Conservation (phyloP, 2,888 invertebrate species). For the Pyrrhia umbra region DNA sequence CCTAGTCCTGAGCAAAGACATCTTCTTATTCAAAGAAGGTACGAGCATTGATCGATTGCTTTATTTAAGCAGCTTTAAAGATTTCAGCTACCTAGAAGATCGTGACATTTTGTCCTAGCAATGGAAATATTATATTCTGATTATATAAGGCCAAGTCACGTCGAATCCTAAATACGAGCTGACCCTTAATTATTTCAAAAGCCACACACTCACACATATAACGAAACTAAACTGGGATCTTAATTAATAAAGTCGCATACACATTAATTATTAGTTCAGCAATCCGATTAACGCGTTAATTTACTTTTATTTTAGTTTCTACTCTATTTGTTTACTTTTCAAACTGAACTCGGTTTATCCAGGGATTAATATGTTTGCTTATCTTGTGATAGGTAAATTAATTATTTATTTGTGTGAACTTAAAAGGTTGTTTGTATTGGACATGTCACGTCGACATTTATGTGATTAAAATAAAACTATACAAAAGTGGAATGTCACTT, state of each 20-base stretch:
- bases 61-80: no score
- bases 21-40: no score
- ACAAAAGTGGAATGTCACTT: no score
- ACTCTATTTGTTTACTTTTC: slow-evolving; percentile 41
- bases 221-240: slow-evolving; percentile 58
- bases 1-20: no score
- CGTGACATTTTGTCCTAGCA: not conserved
- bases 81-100: no score
- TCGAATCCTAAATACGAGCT: slow-evolving; percentile 36
- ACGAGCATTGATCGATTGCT: no score
- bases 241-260: slow-evolving; percentile 61
- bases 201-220: slow-evolving; percentile 5
- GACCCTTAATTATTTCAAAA: slow-evolving; percentile 40
- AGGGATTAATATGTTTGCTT: slow-evolving; percentile 26
- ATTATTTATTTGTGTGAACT: slow-evolving; percentile 15
- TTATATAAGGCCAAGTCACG: slow-evolving; percentile 13
- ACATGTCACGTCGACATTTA: not conserved
- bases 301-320: slow-evolving; percentile 50
- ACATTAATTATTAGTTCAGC: slow-evolving; percentile 67
- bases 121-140: slow-evolving; percentile 7
- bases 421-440: not conserved
- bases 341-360: slow-evolving; percentile 37
- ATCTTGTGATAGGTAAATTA: slow-evolving; percentile 4
- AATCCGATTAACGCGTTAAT: slow-evolving; percentile 62
- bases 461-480: not conserved